Percentiles rank a stretch among this genome's conserved stretches.
These are phyloP conservation scores for Heloderma charlesbogerti DNA, from an alignment of 2,113 vertebrate species.

Conservation along the genomic window DNA sequence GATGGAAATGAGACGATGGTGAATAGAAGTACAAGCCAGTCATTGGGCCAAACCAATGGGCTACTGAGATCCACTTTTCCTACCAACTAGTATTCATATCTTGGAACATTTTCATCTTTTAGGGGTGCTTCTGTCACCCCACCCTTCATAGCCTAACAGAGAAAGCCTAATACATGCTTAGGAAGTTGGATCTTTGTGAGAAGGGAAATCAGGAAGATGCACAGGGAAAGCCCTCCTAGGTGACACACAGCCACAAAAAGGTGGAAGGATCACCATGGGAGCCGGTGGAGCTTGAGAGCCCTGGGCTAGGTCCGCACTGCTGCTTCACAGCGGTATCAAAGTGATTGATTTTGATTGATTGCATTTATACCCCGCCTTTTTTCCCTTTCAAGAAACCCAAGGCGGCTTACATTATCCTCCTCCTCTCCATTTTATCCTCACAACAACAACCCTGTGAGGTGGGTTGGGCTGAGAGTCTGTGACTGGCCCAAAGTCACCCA, in stretches of 20 bases:
- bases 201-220: background rate
- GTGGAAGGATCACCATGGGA: background rate
- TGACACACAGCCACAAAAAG: background rate
- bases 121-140: no score
- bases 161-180: background rate
- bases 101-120: background rate
- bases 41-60: background rate
- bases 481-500: no score
- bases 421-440: no score
- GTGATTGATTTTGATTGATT: no score
- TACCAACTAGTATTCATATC: background rate
- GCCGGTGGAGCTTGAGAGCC: background rate
- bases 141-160: background rate
- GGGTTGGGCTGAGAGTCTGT: no score
- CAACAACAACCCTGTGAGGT: no score
- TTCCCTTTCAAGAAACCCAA: no score
- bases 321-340: no score
- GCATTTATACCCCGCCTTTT: no score
- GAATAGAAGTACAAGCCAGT: background rate
- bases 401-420: no score
- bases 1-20: background rate
- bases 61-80: background rate
- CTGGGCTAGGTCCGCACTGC: no score
- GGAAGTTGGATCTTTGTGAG: background rate
- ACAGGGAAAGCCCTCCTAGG: background rate